Percentiles rank a stretch among this genome's conserved stretches.
These are phyloP conservation scores for Lumbricus terrestris DNA, from an alignment of 2,888 invertebrate genomes.

Conservation along the genomic window DNA sequence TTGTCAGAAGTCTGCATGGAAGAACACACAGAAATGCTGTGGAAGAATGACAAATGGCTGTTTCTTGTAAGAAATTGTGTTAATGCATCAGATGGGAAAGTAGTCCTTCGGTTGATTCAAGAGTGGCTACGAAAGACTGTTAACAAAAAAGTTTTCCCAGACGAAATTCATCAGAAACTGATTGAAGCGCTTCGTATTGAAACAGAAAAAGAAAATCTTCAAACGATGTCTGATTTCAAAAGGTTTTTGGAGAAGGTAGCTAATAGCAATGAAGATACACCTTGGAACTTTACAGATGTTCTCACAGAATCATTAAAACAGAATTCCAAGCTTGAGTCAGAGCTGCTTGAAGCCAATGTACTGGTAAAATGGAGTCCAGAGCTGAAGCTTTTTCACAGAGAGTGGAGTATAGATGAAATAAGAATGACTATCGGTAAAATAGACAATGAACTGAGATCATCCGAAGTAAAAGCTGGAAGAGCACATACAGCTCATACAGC, in stretches of 20 bases:
- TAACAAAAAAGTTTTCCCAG: neutral
- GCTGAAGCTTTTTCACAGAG: neutral
- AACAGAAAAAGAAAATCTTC: neutral
- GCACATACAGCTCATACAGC: neutral
- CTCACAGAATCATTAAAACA: neutral
- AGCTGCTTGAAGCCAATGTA: neutral
- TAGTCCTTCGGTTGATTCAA: neutral
- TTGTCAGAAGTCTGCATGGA: neutral
- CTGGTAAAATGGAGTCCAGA: neutral
- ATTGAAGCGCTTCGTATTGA: neutral
- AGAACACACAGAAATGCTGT: neutral
- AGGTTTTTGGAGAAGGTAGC: neutral
- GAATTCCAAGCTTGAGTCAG: neutral
- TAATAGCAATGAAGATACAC: neutral
- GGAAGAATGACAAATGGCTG: conserved; percentile 8
- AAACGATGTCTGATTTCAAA: neutral
- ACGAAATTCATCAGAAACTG: neutral
- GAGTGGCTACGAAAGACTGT: neutral
- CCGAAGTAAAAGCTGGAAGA: too few species aligned
- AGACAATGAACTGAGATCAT: neutral
- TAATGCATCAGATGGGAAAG: neutral
- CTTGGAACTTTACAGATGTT: neutral
- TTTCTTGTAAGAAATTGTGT: neutral
- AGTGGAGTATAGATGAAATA: neutral
- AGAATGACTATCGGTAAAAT: neutral